Conservation (phyloP, 2,113 vertebrate genomes). For the Menidia beryllina region DNA sequence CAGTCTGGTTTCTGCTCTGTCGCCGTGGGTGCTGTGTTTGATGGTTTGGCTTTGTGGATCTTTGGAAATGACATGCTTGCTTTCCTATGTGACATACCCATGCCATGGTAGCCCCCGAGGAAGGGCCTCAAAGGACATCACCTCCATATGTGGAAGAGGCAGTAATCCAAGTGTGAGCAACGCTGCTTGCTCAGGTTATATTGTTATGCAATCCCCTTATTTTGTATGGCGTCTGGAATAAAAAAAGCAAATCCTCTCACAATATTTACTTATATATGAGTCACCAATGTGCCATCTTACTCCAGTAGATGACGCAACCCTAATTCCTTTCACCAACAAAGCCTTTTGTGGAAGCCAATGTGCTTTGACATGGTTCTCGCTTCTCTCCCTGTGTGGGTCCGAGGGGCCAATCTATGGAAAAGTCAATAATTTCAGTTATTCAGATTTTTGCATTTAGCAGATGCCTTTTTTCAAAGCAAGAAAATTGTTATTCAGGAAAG, state of each 20-base stretch:
- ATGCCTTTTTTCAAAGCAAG: no score
- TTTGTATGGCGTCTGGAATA: slow-evolving; percentile 33
- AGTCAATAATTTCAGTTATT: slow-evolving; percentile 21
- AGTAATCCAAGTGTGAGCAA: slow-evolving; percentile 48
- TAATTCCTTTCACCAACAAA: slow-evolving; percentile 53
- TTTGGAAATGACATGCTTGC: slow-evolving; percentile 42
- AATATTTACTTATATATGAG: slow-evolving; percentile 47
- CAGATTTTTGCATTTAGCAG: no score
- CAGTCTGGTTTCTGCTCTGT: slow-evolving; percentile 38
- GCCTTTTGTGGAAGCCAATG: slow-evolving; percentile 55
- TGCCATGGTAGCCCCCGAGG: slow-evolving; percentile 38
- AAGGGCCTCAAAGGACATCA: slow-evolving; percentile 30
- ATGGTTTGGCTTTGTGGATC: slow-evolving; percentile 46
- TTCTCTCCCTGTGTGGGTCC: slow-evolving; percentile 32
- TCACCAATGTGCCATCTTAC: slow-evolving; percentile 55
- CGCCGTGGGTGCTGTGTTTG: slow-evolving; percentile 36
- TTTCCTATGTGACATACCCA: slow-evolving; percentile 41
- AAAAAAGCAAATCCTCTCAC: slow-evolving; percentile 54
- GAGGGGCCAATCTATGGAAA: slow-evolving; percentile 28
- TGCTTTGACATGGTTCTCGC: slow-evolving; percentile 37
- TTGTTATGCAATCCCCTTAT: slow-evolving; percentile 63
- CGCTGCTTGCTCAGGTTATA: slow-evolving; percentile 53
- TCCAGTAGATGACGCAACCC: slow-evolving; percentile 46
- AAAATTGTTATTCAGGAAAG: no score
- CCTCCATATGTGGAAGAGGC: slow-evolving; percentile 34